Evolutionary conservation across 2,113 vertebrate species (phyloP).

Genomic region (Osmerus mordax): DNA sequence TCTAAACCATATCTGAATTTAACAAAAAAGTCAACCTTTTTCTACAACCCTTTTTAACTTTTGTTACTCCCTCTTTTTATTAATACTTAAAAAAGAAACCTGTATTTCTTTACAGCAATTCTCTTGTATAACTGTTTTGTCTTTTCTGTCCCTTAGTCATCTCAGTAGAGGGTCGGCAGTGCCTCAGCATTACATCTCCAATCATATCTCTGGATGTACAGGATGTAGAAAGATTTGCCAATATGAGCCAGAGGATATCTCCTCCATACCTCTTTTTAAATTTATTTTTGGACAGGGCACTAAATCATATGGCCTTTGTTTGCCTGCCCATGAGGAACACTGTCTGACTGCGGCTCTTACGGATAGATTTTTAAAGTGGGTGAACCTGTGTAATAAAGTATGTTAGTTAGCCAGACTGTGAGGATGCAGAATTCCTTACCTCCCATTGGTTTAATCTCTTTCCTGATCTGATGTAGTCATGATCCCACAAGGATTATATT

Average conservation of each 20-base stretch:
- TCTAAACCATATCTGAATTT: conserved; percentile 43
- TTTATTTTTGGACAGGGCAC: conserved; percentile 57
- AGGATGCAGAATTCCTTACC: conserved; percentile 48
- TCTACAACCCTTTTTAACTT: conserved; percentile 67
- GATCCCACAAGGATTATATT: conserved; percentile 60
- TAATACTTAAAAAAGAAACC: conserved; percentile 35
- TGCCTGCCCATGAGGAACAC: conserved; percentile 47
- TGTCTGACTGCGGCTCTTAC: conserved; percentile 25
- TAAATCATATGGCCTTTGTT: conserved; percentile 52
- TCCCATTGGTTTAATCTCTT: conserved; percentile 44
- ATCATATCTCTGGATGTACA: conserved; percentile 61
- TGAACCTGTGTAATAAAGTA: conserved; percentile 8
- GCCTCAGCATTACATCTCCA: conserved; percentile 55
- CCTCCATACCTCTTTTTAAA: conserved; percentile 7
- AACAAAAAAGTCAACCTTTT: conserved; percentile 58
- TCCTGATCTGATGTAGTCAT: conserved; percentile 43
- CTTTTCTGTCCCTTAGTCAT: conserved; percentile 40
- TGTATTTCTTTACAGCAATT: conserved; percentile 58
- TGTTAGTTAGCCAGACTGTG: conserved; percentile 3
- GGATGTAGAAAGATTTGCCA: conserved; percentile 70
- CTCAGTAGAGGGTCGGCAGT: conserved; percentile 39
- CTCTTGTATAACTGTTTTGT: conserved; percentile 53
- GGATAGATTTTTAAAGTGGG: conserved; percentile 18
- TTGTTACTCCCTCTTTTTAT: conserved; percentile 71
- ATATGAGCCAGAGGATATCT: conserved; percentile 25